These are phyloP conservation scores for Hippotragus niger DNA, from an alignment of 2,113 vertebrate species.

Conservation along the genomic window DNA sequence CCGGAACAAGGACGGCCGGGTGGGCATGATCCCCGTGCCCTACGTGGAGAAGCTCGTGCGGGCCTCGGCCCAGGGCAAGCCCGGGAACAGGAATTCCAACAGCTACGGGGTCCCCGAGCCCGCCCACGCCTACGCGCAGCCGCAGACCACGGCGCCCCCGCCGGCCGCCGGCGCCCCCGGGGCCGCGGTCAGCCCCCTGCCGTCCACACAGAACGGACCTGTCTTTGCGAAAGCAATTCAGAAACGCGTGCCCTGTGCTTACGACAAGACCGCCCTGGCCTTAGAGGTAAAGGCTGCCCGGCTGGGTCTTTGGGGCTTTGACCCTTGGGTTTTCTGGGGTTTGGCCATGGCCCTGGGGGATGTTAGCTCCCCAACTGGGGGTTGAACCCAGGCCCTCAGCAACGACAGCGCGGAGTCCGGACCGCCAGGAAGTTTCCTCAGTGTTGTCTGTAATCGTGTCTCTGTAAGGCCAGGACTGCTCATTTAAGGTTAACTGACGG, in stretches of 20 bases:
- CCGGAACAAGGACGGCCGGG: conserved; percentile 94
- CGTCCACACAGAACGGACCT: conserved; percentile 95
- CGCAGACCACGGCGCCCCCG: conserved; percentile 93
- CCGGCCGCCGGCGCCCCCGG: conserved; percentile 87
- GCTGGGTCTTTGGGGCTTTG: neutral
- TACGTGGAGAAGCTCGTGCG: conserved; percentile 96
- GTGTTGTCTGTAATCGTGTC: neutral
- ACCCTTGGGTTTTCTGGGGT: neutral
- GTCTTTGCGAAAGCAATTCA: conserved; percentile 98
- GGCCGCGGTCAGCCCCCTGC: conserved; percentile 89
- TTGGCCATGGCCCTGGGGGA: neutral
- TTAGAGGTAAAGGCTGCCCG: conserved; percentile 88
- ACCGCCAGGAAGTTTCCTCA: neutral
- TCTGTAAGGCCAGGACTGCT: neutral
- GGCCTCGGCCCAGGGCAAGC: conserved; percentile 84
- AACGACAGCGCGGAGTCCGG: neutral
- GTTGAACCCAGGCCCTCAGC: neutral
- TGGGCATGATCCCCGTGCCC: conserved; percentile 98
- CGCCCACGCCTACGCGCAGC: conserved; percentile 93
- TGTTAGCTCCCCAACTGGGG: neutral
- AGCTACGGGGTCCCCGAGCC: conserved; percentile 98
- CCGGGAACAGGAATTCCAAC: conserved; percentile 94
- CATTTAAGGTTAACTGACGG: neutral
- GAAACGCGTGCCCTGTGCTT: conserved; percentile 98
- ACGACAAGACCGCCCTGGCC: conserved; percentile 97